Evolutionary conservation across 2,113 vertebrate genomes (phyloP).

Genomic region (Pluvianellus socialis): DNA sequence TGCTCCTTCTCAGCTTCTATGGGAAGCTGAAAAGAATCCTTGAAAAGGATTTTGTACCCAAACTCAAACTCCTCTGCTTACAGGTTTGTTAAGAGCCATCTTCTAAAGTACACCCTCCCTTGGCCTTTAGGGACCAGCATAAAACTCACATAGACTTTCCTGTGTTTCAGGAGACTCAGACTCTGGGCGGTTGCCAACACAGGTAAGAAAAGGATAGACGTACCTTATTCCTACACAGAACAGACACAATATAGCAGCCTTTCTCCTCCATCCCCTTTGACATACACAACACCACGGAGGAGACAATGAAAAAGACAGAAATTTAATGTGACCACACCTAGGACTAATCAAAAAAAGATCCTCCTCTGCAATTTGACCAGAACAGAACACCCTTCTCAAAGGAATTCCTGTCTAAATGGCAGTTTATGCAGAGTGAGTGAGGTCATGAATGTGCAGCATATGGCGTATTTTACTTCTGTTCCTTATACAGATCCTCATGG

Average conservation of each 20-base stretch:
- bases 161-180: background rate
- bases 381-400: background rate
- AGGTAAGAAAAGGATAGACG: background rate
- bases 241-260: background rate
- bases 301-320: background rate
- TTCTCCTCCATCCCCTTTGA: background rate
- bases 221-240: background rate
- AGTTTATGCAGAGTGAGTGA: background rate
- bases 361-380: background rate
- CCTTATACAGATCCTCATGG: background rate
- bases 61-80: background rate
- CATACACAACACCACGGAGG: background rate
- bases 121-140: background rate
- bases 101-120: background rate
- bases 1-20: no score
- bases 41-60: background rate
- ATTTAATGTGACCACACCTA: background rate
- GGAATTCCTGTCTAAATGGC: background rate
- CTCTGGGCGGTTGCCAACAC: background rate
- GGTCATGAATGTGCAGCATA: background rate
- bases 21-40: no score
- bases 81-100: background rate
- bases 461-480: background rate
- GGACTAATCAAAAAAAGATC: background rate
- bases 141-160: background rate